These are phyloP conservation scores for Syrista parreyssii DNA, from an alignment of 2,888 invertebrate genomes.

Conservation along the genomic window DNA sequence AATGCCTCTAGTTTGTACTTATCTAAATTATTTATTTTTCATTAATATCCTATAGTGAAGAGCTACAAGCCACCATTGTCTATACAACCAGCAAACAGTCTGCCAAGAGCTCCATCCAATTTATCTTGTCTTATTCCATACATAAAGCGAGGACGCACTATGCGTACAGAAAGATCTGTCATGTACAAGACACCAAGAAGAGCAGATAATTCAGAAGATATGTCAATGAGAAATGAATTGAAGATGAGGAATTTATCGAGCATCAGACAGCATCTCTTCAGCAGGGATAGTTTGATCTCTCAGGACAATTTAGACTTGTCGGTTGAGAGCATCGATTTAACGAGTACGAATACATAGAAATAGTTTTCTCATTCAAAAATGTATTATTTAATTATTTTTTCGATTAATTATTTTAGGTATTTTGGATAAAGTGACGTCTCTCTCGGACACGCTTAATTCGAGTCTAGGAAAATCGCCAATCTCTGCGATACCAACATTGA, in stretches of 20 bases:
- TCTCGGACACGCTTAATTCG: slow-evolving; percentile 42
- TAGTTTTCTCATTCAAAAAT: not conserved
- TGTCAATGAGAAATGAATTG: slow-evolving; percentile 22
- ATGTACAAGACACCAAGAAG: slow-evolving; percentile 60
- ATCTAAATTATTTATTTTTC: slow-evolving; percentile 1
- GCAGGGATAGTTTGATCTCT: slow-evolving; percentile 52
- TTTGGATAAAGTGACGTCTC: slow-evolving; percentile 44
- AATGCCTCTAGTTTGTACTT: not conserved
- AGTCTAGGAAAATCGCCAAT: not conserved
- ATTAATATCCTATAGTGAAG: slow-evolving; percentile 47
- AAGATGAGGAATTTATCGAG: slow-evolving; percentile 45
- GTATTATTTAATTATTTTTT: not conserved
- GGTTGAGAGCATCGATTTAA: slow-evolving; percentile 54
- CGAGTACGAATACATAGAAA: slow-evolving; percentile 41
- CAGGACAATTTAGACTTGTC: slow-evolving; percentile 46
- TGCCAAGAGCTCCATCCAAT: slow-evolving; percentile 46
- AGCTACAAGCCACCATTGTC: slow-evolving; percentile 56
- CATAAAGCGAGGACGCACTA: slow-evolving; percentile 54
- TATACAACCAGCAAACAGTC: slow-evolving; percentile 56
- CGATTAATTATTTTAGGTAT: slow-evolving; percentile 39
- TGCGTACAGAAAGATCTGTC: slow-evolving; percentile 57
- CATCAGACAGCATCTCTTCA: slow-evolving; percentile 61
- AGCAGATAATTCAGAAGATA: slow-evolving; percentile 10
- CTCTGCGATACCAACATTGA: slow-evolving; percentile 7
- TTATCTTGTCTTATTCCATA: slow-evolving; percentile 59